Evolutionary conservation across 2,797 vertebrate species (phyloP).

Genomic region (Ispidina picta): DNA sequence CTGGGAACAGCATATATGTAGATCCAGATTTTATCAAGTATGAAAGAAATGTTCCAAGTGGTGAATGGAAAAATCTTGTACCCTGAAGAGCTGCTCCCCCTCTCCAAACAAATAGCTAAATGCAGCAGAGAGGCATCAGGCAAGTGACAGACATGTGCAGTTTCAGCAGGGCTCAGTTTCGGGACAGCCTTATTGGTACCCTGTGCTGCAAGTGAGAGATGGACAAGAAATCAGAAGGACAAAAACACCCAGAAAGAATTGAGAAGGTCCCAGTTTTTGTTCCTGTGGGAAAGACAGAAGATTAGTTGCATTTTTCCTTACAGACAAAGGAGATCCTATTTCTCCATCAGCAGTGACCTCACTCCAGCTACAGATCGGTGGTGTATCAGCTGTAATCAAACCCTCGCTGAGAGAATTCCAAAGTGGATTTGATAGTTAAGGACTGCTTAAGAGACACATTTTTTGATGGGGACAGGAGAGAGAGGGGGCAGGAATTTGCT

Average conservation of each 20-base stretch:
- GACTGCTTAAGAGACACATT: conserved; percentile 67
- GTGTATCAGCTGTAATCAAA: conserved; percentile 55
- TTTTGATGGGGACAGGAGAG: conserved; percentile 5
- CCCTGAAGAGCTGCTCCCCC: conserved; percentile 40
- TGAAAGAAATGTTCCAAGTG: conserved; percentile 50
- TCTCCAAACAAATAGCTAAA: conserved; percentile 65
- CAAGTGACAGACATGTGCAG: conserved; percentile 32
- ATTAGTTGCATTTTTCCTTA: conserved; percentile 71
- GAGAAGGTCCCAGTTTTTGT: conserved; percentile 57
- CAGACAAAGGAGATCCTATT: conserved; percentile 60
- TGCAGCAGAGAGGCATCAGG: conserved; percentile 63
- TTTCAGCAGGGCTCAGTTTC: conserved; percentile 42
- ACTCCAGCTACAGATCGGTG: conserved; percentile 60
- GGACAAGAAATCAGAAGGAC: conserved; percentile 58
- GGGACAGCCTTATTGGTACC: conserved; percentile 13
- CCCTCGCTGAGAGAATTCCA: conserved; percentile 58
- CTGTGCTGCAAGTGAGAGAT: conserved; percentile 37
- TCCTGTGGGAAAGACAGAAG: conserved; percentile 74
- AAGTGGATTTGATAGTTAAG: conserved; percentile 58
- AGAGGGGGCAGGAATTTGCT: conserved; percentile 17
- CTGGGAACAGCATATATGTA: not conserved
- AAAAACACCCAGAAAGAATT: conserved; percentile 54
- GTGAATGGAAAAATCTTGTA: conserved; percentile 50
- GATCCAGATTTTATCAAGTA: not conserved
- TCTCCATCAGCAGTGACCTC: conserved; percentile 58